These are phyloP conservation scores for Todus mexicanus DNA, from an alignment of 2,797 vertebrate species.

Conservation along the genomic window DNA sequence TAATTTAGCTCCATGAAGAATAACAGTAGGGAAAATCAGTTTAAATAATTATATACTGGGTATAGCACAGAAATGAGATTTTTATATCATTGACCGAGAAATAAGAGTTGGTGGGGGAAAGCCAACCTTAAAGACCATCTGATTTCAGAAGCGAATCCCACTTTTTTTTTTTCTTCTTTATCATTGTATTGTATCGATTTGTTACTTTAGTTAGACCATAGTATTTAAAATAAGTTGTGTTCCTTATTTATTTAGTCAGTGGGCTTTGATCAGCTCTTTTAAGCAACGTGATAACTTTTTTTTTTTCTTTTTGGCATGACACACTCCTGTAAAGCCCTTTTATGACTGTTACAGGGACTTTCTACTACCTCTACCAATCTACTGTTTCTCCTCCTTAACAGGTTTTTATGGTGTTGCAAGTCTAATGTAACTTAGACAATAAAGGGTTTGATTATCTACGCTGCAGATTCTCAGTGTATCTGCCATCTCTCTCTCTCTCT, in stretches of 20 bases:
- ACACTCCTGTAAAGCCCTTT: conserved; percentile 77
- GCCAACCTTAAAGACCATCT: conserved; percentile 7
- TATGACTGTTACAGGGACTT: conserved; percentile 87
- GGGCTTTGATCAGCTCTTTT: conserved; percentile 77
- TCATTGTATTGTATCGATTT: conserved; percentile 77
- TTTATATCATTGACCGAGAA: conserved; percentile 61
- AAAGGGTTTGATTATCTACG: conserved; percentile 81
- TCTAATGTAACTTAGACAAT: conserved; percentile 91
- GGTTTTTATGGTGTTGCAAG: conserved; percentile 87
- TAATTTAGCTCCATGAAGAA: conserved; percentile 64
- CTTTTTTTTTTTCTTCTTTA: conserved; percentile 68
- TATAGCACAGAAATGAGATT: conserved; percentile 58
- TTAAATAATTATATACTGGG: conserved; percentile 46
- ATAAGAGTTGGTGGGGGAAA: neutral
- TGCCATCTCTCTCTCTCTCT: conserved; percentile 28
- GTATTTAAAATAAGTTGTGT: conserved; percentile 88
- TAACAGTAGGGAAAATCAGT: conserved; percentile 55
- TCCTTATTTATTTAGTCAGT: conserved; percentile 91
- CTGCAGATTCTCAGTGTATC: conserved; percentile 67
- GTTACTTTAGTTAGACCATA: conserved; percentile 78
- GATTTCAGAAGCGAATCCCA: conserved; percentile 14
- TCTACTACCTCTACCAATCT: conserved; percentile 91
- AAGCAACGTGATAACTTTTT: conserved; percentile 61
- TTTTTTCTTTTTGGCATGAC: conserved; percentile 73
- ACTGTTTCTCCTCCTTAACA: conserved; percentile 86